Conservation (phyloP, 92 coral and sea anemone genomes). For the Muricea muricata region DNA sequence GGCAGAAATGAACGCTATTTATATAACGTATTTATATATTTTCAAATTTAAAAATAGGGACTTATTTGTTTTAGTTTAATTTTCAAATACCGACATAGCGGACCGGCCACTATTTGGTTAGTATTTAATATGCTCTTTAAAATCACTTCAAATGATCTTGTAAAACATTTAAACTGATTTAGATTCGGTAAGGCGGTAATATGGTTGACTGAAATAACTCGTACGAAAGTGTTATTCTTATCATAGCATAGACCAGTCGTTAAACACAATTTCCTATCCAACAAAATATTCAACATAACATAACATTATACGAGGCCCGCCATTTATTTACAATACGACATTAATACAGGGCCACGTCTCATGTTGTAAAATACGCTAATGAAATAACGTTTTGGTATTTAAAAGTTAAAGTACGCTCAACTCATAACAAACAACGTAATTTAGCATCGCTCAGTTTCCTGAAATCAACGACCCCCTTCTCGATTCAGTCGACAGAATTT, state of each 20-base stretch:
- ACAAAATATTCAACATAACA: conserved; percentile 15
- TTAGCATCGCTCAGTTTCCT: neutral
- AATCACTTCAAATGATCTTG: conserved; percentile 9
- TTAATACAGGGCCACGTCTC: neutral
- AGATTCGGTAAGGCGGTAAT: neutral
- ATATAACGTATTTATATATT: neutral
- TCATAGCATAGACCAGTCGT: conserved; percentile 26
- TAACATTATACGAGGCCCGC: neutral
- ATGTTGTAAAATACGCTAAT: neutral
- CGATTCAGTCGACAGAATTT: neutral
- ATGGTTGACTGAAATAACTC: conserved; percentile 30
- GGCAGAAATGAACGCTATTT: neutral
- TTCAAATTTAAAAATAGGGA: no score
- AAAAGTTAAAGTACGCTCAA: neutral
- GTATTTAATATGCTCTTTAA: neutral
- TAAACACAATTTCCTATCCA: neutral
- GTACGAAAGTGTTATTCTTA: conserved; percentile 28
- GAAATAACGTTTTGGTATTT: neutral
- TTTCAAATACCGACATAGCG: no score
- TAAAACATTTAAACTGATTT: conserved; percentile 22
- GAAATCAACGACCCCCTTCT: conserved; percentile 6
- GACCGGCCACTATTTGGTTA: neutral
- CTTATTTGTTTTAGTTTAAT: no score
- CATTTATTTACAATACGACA: neutral
- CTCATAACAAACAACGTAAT: neutral